Percentiles rank a stretch among this genome's conserved stretches.
Evolutionary conservation across 1,140 invertebrate genomes (phyloP).

Genomic region (Pseudomyrmex concolor): DNA sequence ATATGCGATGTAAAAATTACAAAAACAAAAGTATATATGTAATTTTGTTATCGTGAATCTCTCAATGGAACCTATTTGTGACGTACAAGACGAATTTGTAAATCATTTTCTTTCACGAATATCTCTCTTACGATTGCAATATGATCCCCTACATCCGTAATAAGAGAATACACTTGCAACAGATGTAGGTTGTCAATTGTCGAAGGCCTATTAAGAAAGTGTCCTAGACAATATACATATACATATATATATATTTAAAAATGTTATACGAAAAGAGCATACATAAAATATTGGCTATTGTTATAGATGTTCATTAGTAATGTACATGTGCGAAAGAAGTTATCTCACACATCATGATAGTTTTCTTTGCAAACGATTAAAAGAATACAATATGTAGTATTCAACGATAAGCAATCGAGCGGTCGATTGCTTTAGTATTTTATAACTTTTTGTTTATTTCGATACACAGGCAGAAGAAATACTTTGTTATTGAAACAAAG

Average conservation of each 20-base stretch:
- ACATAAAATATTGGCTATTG: slow-evolving; percentile 48
- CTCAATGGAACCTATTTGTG: not conserved
- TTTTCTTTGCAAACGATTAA: slow-evolving; percentile 35
- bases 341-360: not conserved
- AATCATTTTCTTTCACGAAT: slow-evolving; percentile 34
- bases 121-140: slow-evolving; percentile 32
- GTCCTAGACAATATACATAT: slow-evolving; percentile 67
- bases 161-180: slow-evolving; percentile 51
- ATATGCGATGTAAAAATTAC: slow-evolving; percentile 25
- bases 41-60: slow-evolving; percentile 28
- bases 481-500: not conserved
- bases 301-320: slow-evolving; percentile 59
- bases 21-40: slow-evolving; percentile 13
- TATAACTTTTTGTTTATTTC: not conserved
- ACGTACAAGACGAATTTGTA: not conserved
- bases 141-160: slow-evolving; percentile 51
- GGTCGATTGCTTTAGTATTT: slow-evolving; percentile 22
- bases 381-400: not conserved
- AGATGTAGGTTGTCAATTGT: slow-evolving; percentile 68
- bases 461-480: not conserved
- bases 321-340: slow-evolving; percentile 32
- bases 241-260: slow-evolving; percentile 50
- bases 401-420: slow-evolving; percentile 18
- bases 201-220: slow-evolving; percentile 68
- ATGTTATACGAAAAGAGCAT: slow-evolving; percentile 46